A percentile compares a stretch with the other conserved stretches of the same genome.
These are phyloP conservation scores for Cryptophagus acutangulus DNA, from an alignment of 2,888 invertebrate species.

Conservation along the genomic window DNA sequence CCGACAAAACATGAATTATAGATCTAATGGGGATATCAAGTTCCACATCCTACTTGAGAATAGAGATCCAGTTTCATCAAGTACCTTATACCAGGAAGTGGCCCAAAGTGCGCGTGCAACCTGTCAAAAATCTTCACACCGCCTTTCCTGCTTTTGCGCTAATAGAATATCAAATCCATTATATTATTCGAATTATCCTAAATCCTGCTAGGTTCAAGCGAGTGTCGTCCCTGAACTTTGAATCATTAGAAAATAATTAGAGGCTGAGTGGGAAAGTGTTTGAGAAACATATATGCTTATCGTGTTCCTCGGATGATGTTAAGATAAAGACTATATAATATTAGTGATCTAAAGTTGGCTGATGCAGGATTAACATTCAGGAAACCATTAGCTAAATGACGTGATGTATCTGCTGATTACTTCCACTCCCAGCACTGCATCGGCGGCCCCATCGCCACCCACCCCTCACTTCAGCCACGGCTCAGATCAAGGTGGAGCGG, in stretches of 20 bases:
- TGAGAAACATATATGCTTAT: constrained; percentile 7
- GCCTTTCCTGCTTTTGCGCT: constrained; percentile 16
- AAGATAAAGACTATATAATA: constrained; percentile 23
- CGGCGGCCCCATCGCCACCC: constrained; percentile 18
- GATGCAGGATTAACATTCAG: constrained; percentile 48
- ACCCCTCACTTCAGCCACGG: constrained; percentile 1
- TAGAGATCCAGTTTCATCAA: constrained; percentile 33
- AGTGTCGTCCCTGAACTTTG: no score
- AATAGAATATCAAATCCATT: no score
- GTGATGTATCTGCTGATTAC: constrained; percentile 48
- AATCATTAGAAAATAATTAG: constrained; percentile 35
- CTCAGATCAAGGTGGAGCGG: constrained; percentile 30
- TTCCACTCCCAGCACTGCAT: constrained; percentile 39
- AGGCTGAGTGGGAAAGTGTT: constrained; percentile 5
- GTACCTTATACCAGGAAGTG: constrained; percentile 28
- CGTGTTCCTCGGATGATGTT: constrained; percentile 14
- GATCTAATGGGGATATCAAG: no score
- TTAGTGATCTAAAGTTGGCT: constrained; percentile 25
- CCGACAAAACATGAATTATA: no score
- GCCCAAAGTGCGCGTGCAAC: constrained; percentile 35
- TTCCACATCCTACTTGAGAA: no score
- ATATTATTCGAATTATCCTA: no score
- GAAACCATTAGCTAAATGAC: constrained; percentile 51
- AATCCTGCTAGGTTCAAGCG: no score
- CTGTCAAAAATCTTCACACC: constrained; percentile 30